Evolutionary conservation across 2,888 invertebrate species (phyloP).

Genomic region (Tachina fera): DNA sequence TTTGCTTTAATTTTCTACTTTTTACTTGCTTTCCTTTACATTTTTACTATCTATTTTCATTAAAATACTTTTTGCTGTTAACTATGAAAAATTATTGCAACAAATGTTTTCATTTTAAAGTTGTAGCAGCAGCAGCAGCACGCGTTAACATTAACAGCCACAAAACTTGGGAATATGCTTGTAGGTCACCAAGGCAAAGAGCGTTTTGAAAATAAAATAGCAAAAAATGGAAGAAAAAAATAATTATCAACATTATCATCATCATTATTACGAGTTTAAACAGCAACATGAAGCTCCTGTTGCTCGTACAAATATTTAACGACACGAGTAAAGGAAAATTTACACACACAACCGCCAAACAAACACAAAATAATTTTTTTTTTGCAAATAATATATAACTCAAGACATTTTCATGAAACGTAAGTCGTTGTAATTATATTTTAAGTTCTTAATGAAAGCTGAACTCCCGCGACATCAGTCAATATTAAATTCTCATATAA

Average conservation of each 20-base stretch:
- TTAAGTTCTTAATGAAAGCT: too few species aligned
- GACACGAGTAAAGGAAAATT: neutral
- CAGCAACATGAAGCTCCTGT: constrained; percentile 15
- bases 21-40: neutral
- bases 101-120: constrained; percentile 1
- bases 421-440: too few species aligned
- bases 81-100: neutral
- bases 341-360: too few species aligned
- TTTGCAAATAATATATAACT: too few species aligned
- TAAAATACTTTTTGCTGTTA: neutral
- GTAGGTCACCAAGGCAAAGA: constrained; percentile 23
- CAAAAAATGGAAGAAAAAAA: constrained; percentile 3
- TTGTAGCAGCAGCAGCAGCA: neutral
- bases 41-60: neutral
- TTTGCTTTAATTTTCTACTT: neutral
- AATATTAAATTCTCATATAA: too few species aligned
- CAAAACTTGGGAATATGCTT: neutral
- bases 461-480: too few species aligned
- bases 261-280: neutral
- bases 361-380: constrained; percentile 18
- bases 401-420: too few species aligned
- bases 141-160: constrained; percentile 11
- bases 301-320: constrained; percentile 7
- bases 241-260: neutral
- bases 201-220: neutral